Conservation (phyloP, 64 coral and sea anemone genomes). For the Platygyra sinensis region DNA sequence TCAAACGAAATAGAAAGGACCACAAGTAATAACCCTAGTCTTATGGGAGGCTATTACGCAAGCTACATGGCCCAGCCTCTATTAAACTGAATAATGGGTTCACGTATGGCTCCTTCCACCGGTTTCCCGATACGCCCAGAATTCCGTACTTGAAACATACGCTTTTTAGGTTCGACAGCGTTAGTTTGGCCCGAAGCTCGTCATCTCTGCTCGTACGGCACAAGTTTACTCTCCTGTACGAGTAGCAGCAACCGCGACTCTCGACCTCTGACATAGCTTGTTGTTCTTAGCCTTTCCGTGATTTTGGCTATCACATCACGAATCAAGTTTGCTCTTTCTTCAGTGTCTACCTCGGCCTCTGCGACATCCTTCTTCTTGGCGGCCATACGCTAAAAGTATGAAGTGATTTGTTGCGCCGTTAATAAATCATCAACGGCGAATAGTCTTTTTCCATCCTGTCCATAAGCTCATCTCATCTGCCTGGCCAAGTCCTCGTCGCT, state of each 20-base stretch:
- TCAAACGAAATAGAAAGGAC: too few relatives aligned
- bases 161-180: neutral
- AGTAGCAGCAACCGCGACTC: conserved; percentile 1
- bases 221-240: conserved; percentile 3
- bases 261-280: neutral
- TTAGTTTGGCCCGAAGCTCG: neutral
- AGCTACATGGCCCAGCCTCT: neutral
- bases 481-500: conserved; percentile 38
- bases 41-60: neutral
- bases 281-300: conserved; percentile 6
- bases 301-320: conserved; percentile 13
- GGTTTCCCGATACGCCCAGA: neutral
- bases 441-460: conserved; percentile 27
- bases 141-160: neutral
- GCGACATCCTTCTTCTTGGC: conserved; percentile 18
- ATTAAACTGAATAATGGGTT: neutral
- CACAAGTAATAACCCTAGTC: too few relatives aligned
- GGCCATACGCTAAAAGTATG: conserved; percentile 16
- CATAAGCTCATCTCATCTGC: conserved; percentile 41
- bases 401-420: conserved; percentile 16
- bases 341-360: conserved; percentile 6
- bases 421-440: conserved; percentile 45
- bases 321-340: conserved; percentile 19
- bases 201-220: neutral
- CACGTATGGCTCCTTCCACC: neutral